A percentile compares a stretch with the other conserved stretches of the same genome.
phyloP scores from a whole-genome alignment of 2,888 invertebrate species.

The Lasius platythorax region DNA sequence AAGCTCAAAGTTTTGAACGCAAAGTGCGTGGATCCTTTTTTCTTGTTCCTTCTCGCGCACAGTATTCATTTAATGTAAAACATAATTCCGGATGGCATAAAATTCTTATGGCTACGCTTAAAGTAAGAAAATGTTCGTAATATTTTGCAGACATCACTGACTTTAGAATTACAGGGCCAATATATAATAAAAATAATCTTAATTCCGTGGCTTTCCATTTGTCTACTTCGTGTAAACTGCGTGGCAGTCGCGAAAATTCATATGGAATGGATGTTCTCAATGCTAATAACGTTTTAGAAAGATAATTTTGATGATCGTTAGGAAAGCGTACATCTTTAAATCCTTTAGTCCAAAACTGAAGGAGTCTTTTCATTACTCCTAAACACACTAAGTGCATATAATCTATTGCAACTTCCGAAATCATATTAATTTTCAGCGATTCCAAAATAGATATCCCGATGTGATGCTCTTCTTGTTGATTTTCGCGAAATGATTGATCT shows the following conservation, averaged over 20 bases:
- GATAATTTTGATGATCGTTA: background rate
- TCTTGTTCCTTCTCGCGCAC: too few species aligned
- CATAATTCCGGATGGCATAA: conserved; percentile 1
- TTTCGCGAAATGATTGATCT: background rate
- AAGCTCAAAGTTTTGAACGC: too few species aligned
- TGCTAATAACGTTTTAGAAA: background rate
- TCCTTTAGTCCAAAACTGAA: background rate
- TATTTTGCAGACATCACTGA: background rate
- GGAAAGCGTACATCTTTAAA: background rate
- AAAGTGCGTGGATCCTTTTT: too few species aligned
- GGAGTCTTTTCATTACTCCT: background rate
- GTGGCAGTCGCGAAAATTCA: background rate
- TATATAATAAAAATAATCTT: too few species aligned
- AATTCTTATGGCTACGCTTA: conserved; percentile 9
- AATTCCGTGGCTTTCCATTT: conserved; percentile 9
- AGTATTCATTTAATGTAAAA: background rate
- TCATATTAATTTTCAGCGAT: background rate
- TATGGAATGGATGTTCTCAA: background rate
- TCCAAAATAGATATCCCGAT: background rate
- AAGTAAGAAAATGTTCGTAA: conserved; percentile 18
- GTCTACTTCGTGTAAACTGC: background rate
- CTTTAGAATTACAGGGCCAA: background rate
- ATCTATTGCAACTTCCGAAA: background rate
- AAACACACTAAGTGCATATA: background rate
- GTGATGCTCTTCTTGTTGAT: conserved; percentile 11